phyloP scores from a whole-genome alignment of 1,140 invertebrate species.

The Drosophila dunni region DNA sequence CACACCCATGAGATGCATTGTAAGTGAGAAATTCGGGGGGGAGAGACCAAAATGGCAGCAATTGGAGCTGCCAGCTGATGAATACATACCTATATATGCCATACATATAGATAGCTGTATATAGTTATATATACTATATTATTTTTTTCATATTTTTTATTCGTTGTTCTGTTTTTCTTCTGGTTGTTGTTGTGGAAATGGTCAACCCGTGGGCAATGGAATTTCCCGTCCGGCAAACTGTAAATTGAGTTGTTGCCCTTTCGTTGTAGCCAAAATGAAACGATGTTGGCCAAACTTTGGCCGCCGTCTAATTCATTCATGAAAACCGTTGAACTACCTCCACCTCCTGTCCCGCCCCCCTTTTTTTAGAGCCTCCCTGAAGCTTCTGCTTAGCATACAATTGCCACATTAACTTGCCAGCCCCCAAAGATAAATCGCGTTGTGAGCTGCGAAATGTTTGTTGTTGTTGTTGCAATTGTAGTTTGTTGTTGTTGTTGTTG shows the following conservation, averaged over 20 bases:
- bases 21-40: neutral
- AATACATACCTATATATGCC: slow-evolving; percentile 16
- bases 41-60: no score
- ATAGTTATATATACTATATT: slow-evolving; percentile 2
- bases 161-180: slow-evolving; percentile 4
- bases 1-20: slow-evolving; percentile 78
- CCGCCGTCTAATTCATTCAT: slow-evolving; percentile 78
- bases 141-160: slow-evolving; percentile 2
- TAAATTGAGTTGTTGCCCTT: slow-evolving; percentile 83
- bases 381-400: slow-evolving; percentile 76
- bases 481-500: slow-evolving; percentile 42
- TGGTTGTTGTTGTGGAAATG: slow-evolving; percentile 44
- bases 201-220: slow-evolving; percentile 68
- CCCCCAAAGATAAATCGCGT: slow-evolving; percentile 75
- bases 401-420: slow-evolving; percentile 82
- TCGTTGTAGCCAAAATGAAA: slow-evolving; percentile 40
- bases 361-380: neutral
- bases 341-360: neutral
- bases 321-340: slow-evolving; percentile 67
- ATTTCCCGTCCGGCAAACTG: slow-evolving; percentile 65
- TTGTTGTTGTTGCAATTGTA: slow-evolving; percentile 39
- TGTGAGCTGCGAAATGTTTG: slow-evolving; percentile 49
- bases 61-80: slow-evolving; percentile 35
- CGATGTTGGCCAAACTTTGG: slow-evolving; percentile 67
- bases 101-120: slow-evolving; percentile 1